Base-by-base conservation (phyloP, 2,888 invertebrate species). In the Volucella inflata region DNA sequence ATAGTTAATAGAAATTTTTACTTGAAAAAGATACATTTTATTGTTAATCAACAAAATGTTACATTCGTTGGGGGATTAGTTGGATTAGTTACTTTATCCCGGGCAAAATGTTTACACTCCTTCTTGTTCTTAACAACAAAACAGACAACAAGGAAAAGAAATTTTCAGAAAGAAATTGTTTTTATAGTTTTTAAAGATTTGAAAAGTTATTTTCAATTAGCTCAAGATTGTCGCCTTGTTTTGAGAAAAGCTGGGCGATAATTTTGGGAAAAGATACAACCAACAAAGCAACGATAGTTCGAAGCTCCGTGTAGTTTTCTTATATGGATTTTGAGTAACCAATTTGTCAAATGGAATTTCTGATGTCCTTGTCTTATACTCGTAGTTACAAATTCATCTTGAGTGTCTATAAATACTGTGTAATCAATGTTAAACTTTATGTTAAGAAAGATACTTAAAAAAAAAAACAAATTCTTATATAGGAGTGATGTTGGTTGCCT, bases 301-400 rank as follows among this genome's bases (percentile, higher is more conserved):
- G 30, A 0, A 6, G 30, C 30, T 30, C 6, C 6, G 6, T 30
- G 30, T 4, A 30, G 30, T 30, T 30, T 30, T 30, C 0, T 30
- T 30, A 30, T n/a, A n/a, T n/a, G 6, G 30, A 6, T 30, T 30
- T 30, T 30, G 30, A 0, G 30, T 44, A 60, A 44, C 16, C 44
- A 38, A 53, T 16, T 17, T 51, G 76, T 53, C 68, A n/a, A 64
- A 74, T 60, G 51, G 48, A 74, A 78, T 74, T 57, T 68, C 55
- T 62, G 72, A 67, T 68, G 83, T 83, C 78, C 82, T 74, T 78
- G 44, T 51, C n/a, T n/a, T n/a, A n/a, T n/a, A n/a, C n/a, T n/a
- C 53, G 50, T 16, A 36, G n/a, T 30, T 65, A 38, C 60, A 12
- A 14, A 1, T 12, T 44, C 12, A 40, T 60, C 14, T 42, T 11